Base-by-base conservation (phyloP, 2,113 vertebrate species). In the Geococcyx californianus region DNA sequence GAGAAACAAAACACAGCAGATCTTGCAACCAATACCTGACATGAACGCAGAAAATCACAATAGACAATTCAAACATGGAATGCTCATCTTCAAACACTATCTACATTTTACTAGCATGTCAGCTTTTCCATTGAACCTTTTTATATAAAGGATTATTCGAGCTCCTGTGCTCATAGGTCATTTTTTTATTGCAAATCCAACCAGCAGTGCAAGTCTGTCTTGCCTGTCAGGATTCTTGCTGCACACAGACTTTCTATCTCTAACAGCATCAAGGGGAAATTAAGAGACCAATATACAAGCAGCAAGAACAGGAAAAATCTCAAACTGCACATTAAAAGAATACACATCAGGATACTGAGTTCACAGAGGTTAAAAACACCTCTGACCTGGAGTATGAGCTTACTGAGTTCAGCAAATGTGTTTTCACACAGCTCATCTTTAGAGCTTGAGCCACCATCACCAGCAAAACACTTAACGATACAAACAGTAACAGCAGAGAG, bases 91-190 rank as follows among this genome's bases (percentile, higher is more conserved):
- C 66, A 84, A 73, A 92, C 49, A 58, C 80, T 44, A 64, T 63
- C 79, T 34, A 3, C 1, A 0, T 52, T 91, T 86, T 63, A 88
- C 60, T 45, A 58, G 64, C 60, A 49, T 5, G 76, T 93, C 92
- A 96, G 85, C 93, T 92, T 73, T 92, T 89, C 63, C 66, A 78
- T 60, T 72, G 73, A 89, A 87, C 18, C 44, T 60, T 93, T 84
- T 90, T 79, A 94, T 60, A 60, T 3, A 86, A 76, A 76, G 80
- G 93, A 88, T 96, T 95, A 69, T 89, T 97, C 92, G 29, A 88
- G 93, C 42, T 78, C 69, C 64, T 60, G 16, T 2, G 58, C 80
- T 93, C 38, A 19, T 7, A 82, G 76, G 89, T 64, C 60, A n/a
- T 68, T 90, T 91, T n/a, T 58, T 75, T 73, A 85, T 5, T 42